Base-by-base conservation (phyloP, 1,140 invertebrate species). In the Trissolcus basalis region DNA sequence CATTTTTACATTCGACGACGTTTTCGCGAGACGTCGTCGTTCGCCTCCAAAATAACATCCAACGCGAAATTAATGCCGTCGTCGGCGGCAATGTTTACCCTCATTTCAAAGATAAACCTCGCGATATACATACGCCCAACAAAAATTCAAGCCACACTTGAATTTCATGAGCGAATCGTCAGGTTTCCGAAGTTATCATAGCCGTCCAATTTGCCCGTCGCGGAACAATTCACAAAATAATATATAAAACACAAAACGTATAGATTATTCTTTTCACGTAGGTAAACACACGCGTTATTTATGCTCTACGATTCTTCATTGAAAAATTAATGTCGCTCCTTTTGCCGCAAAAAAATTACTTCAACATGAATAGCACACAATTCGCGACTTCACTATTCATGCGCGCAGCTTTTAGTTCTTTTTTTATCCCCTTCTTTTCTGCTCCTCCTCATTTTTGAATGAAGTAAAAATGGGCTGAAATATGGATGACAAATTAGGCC, bases 41-140 rank as follows among this genome's bases (percentile, higher is more conserved):
- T n/a, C n/a, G 14, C 19, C 12, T 50, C 45, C 53, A 63, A 63
- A 71, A 63, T 71, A 71, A 71, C 59, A 58, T 71, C 35, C 11
- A n/a, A 3, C 67, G 47, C 16, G 7, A 53, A 56, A 71, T 58
- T 71, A 63, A 58, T 63, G 39, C 44, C 56, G 43, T 13, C 53
- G 58, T 27, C 19, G 19, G 2, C 0, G 12, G 19, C 12, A 15
- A 54, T 72, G 69, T 72, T 72, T 72, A 64, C 48, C 60, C 69
- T 72, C 59, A 59, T 72, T 72, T 63, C 69, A 50, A 70, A 70
- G 58, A 70, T 63, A 70, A 70, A 70, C 9, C 56, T 35, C 27
- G 44, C 35, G 41, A 13, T 49, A 12, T 12, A 44, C 13, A 49
- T 15, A 16, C 35, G 14, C 39, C 16, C 36, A 16, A 63, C 35